Evolutionary conservation across 2,797 vertebrate species (phyloP), one percentile per base, ranked within the genome.

Genomic region (Cercopithecus hamlyni): DNA sequence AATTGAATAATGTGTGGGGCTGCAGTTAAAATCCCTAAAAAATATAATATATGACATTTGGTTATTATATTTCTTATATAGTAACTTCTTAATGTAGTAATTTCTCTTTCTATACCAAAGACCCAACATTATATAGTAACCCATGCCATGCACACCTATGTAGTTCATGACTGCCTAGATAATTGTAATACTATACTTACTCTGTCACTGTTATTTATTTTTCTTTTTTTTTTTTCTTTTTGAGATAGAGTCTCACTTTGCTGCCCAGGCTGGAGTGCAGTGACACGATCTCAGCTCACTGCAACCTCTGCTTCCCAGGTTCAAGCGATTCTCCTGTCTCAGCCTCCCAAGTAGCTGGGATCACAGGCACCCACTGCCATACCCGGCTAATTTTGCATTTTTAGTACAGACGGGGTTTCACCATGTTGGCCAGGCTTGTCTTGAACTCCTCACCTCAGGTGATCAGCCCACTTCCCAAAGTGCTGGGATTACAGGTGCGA

Each of bases 1-100:
- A 24, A 75, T 1, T n/a, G 10, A 36, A 43, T 61, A 85, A 58
- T 12, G 17, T 3, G 0, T 17, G 39, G 4, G 11, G 19, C 64
- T 64, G 73, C 4, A 20, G 57, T 94, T 55, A 45, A 97, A 87
- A 75, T 67, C 48, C 33, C 58, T 87, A 52, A 84, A 96, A 80
- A 27, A 48, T 88, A n/a, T 7, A 33, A 50, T 36, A 87, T 5
- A 6, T 26, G 39, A 73, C 45, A 48, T 45, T 79, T 2, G 3
- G 33, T 52, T 95, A 26, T 24, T 67, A 12, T 43, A 72, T 82
- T 89, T 96, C 36, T 24, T 61, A 1, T 26, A 36, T 9, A 57
- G 43, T 45, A 73, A 81, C 19, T 81, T 17, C 30, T 73, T 50
- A 41, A 33, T 61, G 41, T 20, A 64, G 22, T 70, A 80, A 73